Base-by-base conservation (phyloP, 2,797 vertebrate genomes). In the Orestias chungarensis region DNA sequence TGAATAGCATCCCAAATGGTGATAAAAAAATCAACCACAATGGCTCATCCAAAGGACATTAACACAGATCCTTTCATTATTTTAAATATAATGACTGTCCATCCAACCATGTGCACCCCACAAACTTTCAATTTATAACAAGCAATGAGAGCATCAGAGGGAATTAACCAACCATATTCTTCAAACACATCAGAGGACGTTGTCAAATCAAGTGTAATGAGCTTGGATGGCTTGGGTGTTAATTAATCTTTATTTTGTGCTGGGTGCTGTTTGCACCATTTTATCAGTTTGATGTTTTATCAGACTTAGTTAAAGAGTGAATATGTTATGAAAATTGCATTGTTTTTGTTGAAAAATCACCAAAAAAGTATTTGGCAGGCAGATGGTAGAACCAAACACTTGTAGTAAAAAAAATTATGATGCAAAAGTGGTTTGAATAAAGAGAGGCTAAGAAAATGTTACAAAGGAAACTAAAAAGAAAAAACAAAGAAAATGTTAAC, bases 21-120 rank as follows among this genome's bases (percentile, higher is more conserved):
- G 86, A 87, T 75, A 70, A 81, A 69, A 80, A 87, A 74, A 81
- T 84, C 84, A 87, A 20, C 38, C 49, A 27, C 66, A 88, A 83
- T 14, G 62, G 82, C 80, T 85, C 82, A 82, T 81, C 78, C 78
- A 87, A 89, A 84, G 79, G 79, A 87, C 89, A 86, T 86, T 88
- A 91, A 82, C 72, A 81, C 74, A 75, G 67, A 88, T 82, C 70
- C 84, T 73, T 76, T 89, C 83, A 90, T 91, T 87, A 86, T 84
- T 86, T 79, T 82, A 73, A 82, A 70, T 75, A 71, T 88, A 88
- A 89, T 80, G 76, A 81, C 76, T 23, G 15, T 15, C n/a, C 25
- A 65, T 54, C 43, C 66, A 50, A 46, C 47, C 66, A 23, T 42
- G n/a, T 17, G 18, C 49, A 64, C 49, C 64, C 31, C 40, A 66